phyloP scores from a whole-genome alignment of 2,113 vertebrate genomes.

The Sorex fumeus region DNA sequence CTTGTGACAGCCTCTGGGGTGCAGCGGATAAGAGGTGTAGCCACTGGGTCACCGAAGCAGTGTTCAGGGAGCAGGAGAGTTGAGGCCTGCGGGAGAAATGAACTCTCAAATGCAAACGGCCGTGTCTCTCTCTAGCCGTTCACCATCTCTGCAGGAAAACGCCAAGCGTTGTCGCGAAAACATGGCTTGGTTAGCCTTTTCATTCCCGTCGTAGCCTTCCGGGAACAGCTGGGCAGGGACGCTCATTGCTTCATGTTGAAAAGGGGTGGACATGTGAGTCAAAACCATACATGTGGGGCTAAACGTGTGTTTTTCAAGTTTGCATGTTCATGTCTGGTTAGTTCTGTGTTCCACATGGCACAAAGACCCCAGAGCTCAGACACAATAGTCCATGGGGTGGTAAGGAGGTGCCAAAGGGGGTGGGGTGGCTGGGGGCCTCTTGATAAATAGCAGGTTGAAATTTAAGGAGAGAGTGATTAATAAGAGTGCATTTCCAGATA shows the following conservation, averaged over 20 bases:
- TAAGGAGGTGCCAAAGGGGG: not conserved
- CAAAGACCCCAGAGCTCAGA: not conserved
- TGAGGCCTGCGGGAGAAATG: slow-evolving; percentile 84
- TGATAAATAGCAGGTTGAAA: not conserved
- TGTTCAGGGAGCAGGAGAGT: slow-evolving; percentile 87
- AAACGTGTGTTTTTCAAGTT: slow-evolving; percentile 81
- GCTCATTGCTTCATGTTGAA: slow-evolving; percentile 87
- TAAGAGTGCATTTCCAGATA: slow-evolving; percentile 18
- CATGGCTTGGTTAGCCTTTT: slow-evolving; percentile 85
- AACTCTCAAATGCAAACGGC: slow-evolving; percentile 78
- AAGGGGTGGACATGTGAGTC: slow-evolving; percentile 86
- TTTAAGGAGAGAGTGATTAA: slow-evolving; percentile 76
- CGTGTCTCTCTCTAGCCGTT: slow-evolving; percentile 78
- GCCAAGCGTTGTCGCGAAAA: slow-evolving; percentile 85
- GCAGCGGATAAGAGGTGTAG: slow-evolving; percentile 96
- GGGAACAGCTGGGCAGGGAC: slow-evolving; percentile 84
- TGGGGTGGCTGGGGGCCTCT: not conserved
- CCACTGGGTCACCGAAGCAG: slow-evolving; percentile 94
- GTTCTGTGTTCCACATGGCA: slow-evolving; percentile 38
- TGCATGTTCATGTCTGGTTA: slow-evolving; percentile 48
- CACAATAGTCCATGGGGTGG: not conserved
- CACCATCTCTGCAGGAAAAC: slow-evolving; percentile 73
- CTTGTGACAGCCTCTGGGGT: slow-evolving; percentile 99
- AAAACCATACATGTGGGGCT: slow-evolving; percentile 36
- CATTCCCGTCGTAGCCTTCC: slow-evolving; percentile 86